Percentiles rank a stretch among this genome's conserved stretches.
These are phyloP conservation scores for Gymnoscopelus microlampas DNA, from an alignment of 2,797 vertebrate genomes.

Conservation along the genomic window DNA sequence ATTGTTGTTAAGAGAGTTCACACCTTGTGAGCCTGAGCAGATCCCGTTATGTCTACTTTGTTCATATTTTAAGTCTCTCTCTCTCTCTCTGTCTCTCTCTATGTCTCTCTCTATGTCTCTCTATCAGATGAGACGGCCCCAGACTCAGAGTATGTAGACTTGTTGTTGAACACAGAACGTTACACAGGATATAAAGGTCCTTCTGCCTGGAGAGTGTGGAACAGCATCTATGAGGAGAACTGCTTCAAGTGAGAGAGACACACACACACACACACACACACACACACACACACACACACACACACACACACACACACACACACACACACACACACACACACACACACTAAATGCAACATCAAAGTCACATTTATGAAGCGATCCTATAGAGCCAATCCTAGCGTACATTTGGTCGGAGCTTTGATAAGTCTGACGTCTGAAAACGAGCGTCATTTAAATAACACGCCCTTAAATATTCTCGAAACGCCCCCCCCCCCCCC, in stretches of 20 bases:
- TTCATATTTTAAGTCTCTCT: neutral
- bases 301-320: neutral
- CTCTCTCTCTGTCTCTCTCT: constrained; percentile 13
- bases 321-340: neutral
- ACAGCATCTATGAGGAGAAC: constrained; percentile 92
- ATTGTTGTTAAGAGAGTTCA: too few relatives aligned
- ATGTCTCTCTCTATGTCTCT: constrained; percentile 7
- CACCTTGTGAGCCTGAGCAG: too few relatives aligned
- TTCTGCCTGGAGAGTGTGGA: constrained; percentile 91
- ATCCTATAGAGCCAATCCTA: too few relatives aligned
- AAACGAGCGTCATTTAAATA: too few relatives aligned
- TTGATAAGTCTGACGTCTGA: too few relatives aligned
- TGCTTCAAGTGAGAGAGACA: constrained; percentile 86
- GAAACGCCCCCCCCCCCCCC: too few relatives aligned
- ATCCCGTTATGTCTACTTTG: too few relatives aligned
- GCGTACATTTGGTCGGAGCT: too few relatives aligned
- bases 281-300: neutral
- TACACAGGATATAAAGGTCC: constrained; percentile 90
- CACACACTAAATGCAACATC: too few relatives aligned
- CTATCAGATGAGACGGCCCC: constrained; percentile 86
- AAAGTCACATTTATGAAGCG: too few relatives aligned
- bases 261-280: neutral
- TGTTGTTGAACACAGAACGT: constrained; percentile 87
- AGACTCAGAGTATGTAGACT: constrained; percentile 87
- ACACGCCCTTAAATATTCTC: neutral